Conservation (phyloP, 2,888 invertebrate species). For the Scelioninae gen. 2 region DNA sequence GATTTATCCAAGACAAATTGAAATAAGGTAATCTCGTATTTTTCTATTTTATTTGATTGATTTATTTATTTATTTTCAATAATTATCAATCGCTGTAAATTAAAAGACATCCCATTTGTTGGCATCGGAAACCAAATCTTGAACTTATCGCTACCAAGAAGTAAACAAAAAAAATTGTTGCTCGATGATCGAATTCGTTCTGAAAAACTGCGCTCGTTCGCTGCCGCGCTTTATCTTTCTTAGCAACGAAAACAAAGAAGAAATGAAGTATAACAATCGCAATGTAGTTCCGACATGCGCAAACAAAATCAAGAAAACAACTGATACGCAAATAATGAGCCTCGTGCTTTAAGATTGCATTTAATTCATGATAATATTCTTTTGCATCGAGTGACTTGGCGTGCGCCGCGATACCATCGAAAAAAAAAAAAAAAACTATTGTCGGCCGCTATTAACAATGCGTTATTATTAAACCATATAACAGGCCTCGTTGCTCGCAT, state of each 20-base stretch:
- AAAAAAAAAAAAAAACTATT: slow-evolving; percentile 61
- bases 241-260: slow-evolving; percentile 54
- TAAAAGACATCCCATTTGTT: no score
- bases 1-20: no score
- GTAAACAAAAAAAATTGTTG: no score
- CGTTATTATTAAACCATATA: slow-evolving; percentile 54
- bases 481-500: slow-evolving; percentile 1
- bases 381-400: slow-evolving; percentile 51
- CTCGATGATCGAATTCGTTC: not conserved
- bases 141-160: no score
- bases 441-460: slow-evolving; percentile 59
- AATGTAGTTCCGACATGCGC: slow-evolving; percentile 60
- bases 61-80: no score
- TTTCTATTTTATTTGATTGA: no score
- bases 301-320: slow-evolving; percentile 71
- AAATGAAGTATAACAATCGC: slow-evolving; percentile 55
- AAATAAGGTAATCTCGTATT: no score
- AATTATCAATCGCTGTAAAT: no score
- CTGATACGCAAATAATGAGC: slow-evolving; percentile 70
- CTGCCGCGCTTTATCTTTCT: slow-evolving; percentile 43
- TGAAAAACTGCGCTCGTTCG: slow-evolving; percentile 20
- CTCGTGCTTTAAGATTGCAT: slow-evolving; percentile 69
- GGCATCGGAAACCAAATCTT: no score
- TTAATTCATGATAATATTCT: slow-evolving; percentile 68
- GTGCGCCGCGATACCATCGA: slow-evolving; percentile 56